A percentile compares a stretch with the other conserved stretches of the same genome.
Evolutionary conservation across 1,140 invertebrate species (phyloP).

Genomic region (Drosophila carrolli): DNA sequence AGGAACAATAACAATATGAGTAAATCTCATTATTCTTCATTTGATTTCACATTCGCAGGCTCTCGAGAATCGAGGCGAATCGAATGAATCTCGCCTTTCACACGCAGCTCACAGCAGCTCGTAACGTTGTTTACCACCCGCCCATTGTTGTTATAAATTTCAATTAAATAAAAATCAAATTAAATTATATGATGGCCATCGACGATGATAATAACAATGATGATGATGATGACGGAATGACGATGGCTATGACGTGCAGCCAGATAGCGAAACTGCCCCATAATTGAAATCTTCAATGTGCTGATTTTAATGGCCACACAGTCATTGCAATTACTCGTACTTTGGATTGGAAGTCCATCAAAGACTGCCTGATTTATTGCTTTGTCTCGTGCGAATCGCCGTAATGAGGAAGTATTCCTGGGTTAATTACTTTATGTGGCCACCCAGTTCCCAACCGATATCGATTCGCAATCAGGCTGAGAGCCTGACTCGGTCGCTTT

Average conservation of each 20-base stretch:
- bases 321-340: slow-evolving; percentile 40
- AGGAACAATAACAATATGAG: slow-evolving; percentile 53
- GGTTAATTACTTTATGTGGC: slow-evolving; percentile 59
- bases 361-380: slow-evolving; percentile 55
- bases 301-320: slow-evolving; percentile 61
- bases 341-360: slow-evolving; percentile 36
- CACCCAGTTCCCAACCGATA: slow-evolving; percentile 38
- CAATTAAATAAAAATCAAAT: slow-evolving; percentile 78
- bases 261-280: slow-evolving; percentile 17
- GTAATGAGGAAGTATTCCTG: slow-evolving; percentile 32
- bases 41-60: slow-evolving; percentile 68
- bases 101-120: slow-evolving; percentile 23
- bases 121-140: slow-evolving; percentile 47
- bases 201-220: slow-evolving; percentile 34
- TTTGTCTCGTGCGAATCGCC: slow-evolving; percentile 42
- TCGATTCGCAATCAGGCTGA: slow-evolving; percentile 72
- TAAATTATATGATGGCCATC: slow-evolving; percentile 69
- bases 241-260: slow-evolving; percentile 32
- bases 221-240: background rate
- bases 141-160: slow-evolving; percentile 75
- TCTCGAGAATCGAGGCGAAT: slow-evolving; percentile 29
- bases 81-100: slow-evolving; percentile 53
- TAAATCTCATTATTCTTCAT: slow-evolving; percentile 78
- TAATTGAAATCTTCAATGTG: slow-evolving; percentile 70
- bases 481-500: slow-evolving; percentile 36